Conservation (phyloP, 2,113 vertebrate genomes). For the Pangasianodon hypophthalmus region DNA sequence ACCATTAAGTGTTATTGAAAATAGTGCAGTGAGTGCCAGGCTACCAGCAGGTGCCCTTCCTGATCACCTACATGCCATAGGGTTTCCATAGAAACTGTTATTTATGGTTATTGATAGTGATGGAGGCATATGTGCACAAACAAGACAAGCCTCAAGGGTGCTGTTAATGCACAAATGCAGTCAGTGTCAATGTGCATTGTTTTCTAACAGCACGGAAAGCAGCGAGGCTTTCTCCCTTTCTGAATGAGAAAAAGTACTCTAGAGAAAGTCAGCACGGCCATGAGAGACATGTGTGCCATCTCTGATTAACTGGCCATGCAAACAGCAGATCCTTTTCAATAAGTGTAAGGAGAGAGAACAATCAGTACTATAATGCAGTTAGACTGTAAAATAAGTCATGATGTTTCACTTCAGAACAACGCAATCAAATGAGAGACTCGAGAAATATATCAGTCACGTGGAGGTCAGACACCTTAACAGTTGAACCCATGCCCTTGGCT, state of each 20-base stretch:
- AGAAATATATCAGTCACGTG: not conserved
- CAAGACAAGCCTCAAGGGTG: conserved; percentile 45
- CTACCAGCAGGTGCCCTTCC: conserved; percentile 30
- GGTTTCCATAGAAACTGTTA: conserved; percentile 55
- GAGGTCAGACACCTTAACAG: conserved; percentile 16
- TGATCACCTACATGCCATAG: conserved; percentile 46
- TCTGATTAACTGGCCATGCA: not conserved
- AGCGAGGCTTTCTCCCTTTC: conserved; percentile 18
- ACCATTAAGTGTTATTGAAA: conserved; percentile 23
- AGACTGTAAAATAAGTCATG: not conserved
- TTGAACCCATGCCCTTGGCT: conserved; percentile 35
- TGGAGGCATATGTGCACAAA: conserved; percentile 48
- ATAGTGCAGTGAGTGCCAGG: not conserved
- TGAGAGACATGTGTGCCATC: not conserved
- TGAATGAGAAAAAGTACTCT: not conserved
- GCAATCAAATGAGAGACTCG: conserved; percentile 5
- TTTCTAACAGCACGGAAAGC: conserved; percentile 39
- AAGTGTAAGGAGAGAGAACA: not conserved
- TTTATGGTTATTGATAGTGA: conserved; percentile 53
- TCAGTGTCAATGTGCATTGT: conserved; percentile 54
- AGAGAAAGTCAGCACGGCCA: not conserved
- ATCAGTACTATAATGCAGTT: not conserved
- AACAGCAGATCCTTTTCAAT: not conserved
- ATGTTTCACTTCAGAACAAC: conserved; percentile 6
- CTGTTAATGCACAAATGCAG: conserved; percentile 48